These are phyloP conservation scores for Elgaria multicarinata DNA, from an alignment of 2,113 vertebrate species.

Conservation along the genomic window DNA sequence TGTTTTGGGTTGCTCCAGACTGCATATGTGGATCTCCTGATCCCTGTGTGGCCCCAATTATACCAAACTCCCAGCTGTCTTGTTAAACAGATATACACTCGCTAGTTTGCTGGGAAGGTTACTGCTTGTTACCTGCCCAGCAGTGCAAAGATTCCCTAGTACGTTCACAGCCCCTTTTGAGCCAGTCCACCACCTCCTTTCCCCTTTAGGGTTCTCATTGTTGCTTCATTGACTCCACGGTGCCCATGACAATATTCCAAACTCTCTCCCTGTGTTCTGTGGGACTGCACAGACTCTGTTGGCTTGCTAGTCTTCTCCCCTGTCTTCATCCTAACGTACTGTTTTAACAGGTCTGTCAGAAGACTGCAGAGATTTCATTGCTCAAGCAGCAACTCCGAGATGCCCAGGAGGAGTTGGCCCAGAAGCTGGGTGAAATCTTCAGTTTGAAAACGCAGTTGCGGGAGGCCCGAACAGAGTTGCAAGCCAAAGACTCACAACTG, in stretches of 20 bases:
- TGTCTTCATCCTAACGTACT: background rate
- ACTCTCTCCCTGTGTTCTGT: background rate
- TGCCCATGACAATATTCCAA: background rate
- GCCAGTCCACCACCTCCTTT: background rate
- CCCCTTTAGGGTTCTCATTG: background rate
- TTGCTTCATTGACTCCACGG: background rate
- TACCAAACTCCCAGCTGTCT: background rate
- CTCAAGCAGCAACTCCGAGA: slow-evolving; percentile 96
- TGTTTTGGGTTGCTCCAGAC: background rate
- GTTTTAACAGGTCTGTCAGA: slow-evolving; percentile 90
- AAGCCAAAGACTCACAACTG: slow-evolving; percentile 85
- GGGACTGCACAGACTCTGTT: background rate
- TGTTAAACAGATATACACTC: background rate
- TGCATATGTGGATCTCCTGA: no score
- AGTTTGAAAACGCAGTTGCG: slow-evolving; percentile 92
- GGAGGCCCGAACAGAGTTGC: slow-evolving; percentile 83
- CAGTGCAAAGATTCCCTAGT: background rate
- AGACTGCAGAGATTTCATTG: slow-evolving; percentile 93
- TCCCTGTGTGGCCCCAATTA: background rate
- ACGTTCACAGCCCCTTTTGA: background rate
- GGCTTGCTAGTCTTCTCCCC: background rate
- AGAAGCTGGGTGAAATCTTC: slow-evolving; percentile 95
- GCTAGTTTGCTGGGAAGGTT: background rate
- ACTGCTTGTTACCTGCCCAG: background rate
- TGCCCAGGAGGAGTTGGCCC: slow-evolving; percentile 92